phyloP scores from a whole-genome alignment of 2,888 invertebrate genomes.

The Athalia circularis region DNA sequence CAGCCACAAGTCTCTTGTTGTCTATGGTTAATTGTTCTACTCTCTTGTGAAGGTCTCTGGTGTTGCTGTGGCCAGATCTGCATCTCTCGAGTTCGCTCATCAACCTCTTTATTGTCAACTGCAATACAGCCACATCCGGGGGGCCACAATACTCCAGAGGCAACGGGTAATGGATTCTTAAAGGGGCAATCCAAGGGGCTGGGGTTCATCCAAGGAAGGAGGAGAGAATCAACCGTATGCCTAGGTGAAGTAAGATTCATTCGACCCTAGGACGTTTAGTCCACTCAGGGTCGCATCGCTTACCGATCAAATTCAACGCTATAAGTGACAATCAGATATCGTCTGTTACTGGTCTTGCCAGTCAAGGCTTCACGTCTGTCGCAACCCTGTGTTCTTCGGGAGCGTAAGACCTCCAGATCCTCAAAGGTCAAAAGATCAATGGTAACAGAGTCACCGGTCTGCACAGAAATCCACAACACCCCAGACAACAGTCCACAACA shows the following conservation, averaged over 20 bases:
- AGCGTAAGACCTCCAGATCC: slow-evolving; percentile 75
- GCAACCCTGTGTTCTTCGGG: slow-evolving; percentile 68
- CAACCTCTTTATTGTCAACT: slow-evolving; percentile 75
- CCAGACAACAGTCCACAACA: too few relatives aligned
- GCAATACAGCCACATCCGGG: slow-evolving; percentile 75
- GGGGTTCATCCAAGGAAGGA: neutral
- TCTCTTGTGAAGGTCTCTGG: slow-evolving; percentile 65
- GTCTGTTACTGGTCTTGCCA: slow-evolving; percentile 69
- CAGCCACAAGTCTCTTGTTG: slow-evolving; percentile 61
- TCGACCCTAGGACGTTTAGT: neutral
- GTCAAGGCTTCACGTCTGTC: slow-evolving; percentile 58
- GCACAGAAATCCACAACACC: slow-evolving; percentile 50
- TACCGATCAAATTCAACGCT: slow-evolving; percentile 77
- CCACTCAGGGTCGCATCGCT: slow-evolving; percentile 5
- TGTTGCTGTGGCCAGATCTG: slow-evolving; percentile 58
- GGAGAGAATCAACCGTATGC: neutral
- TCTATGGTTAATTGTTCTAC: slow-evolving; percentile 59
- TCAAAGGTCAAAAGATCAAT: slow-evolving; percentile 76
- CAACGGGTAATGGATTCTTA: slow-evolving; percentile 76
- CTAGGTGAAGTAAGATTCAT: neutral
- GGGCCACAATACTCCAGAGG: slow-evolving; percentile 77
- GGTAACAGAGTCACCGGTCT: slow-evolving; percentile 76
- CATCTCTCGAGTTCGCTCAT: slow-evolving; percentile 74
- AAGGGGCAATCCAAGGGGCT: slow-evolving; percentile 34
- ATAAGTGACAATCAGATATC: slow-evolving; percentile 77